Percentiles rank a stretch among this genome's conserved stretches.
These are phyloP conservation scores for Lepidiolamprologus cunningtoni DNA, from an alignment of 2,113 vertebrate species.

Conservation along the genomic window DNA sequence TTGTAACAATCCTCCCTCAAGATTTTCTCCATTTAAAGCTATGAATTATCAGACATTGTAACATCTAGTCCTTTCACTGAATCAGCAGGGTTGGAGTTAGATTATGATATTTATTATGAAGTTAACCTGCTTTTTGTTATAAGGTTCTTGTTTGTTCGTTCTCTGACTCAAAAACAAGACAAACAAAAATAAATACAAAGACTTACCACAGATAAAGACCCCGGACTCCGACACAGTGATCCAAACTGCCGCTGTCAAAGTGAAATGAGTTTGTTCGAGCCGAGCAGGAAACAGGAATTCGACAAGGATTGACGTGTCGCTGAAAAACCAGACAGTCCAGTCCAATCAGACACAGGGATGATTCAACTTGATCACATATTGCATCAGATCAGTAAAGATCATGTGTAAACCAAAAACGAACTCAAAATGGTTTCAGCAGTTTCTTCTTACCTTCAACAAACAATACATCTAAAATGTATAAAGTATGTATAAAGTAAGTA, in stretches of 20 bases:
- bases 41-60: neutral
- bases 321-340: neutral
- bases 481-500: neutral
- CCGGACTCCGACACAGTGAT: rapidly evolving
- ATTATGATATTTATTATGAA: neutral
- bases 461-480: neutral
- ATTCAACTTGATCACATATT: neutral
- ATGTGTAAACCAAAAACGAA: rapidly evolving
- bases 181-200: neutral
- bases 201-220: neutral
- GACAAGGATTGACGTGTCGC: rapidly evolving
- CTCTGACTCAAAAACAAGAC: neutral
- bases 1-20: rapidly evolving
- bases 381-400: neutral
- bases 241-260: rapidly evolving
- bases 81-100: rapidly evolving
- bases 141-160: neutral
- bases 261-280: neutral
- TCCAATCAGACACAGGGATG: neutral
- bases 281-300: rapidly evolving
- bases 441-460: neutral
- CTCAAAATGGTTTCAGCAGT: neutral
- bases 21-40: neutral
- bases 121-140: rapidly evolving
- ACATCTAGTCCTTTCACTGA: neutral